Percentiles rank a stretch among this genome's conserved stretches.
These are phyloP conservation scores for Pelochelys cantorii DNA, from an alignment of 2,797 vertebrate species.

Conservation along the genomic window DNA sequence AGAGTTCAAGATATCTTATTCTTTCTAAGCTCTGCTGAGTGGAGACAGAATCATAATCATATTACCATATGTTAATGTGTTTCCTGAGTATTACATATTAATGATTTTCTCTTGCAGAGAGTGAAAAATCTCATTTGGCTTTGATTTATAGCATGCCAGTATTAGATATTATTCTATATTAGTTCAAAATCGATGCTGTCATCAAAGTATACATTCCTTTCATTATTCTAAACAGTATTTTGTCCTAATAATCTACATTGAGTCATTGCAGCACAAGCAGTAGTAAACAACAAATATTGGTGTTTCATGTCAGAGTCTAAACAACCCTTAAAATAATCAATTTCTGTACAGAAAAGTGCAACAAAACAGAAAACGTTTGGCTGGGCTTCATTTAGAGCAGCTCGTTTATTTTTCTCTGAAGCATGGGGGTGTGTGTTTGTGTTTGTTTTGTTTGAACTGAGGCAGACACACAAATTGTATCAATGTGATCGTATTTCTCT, in stretches of 20 bases:
- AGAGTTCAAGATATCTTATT: not conserved
- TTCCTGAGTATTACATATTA: constrained; percentile 27
- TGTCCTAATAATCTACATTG: constrained; percentile 49
- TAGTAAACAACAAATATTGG: constrained; percentile 63
- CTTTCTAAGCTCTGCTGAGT: not conserved
- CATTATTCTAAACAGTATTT: constrained; percentile 68
- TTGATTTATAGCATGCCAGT: constrained; percentile 30
- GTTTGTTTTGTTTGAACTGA: not conserved
- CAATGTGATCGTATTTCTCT: not conserved
- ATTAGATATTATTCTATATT: constrained; percentile 28
- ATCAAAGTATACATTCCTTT: constrained; percentile 55
- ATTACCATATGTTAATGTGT: not conserved
- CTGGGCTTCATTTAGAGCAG: constrained; percentile 51
- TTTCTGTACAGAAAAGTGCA: constrained; percentile 30
- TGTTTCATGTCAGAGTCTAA: constrained; percentile 60
- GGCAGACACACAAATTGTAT: not conserved
- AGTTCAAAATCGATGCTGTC: constrained; percentile 62
- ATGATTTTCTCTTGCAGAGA: constrained; percentile 45
- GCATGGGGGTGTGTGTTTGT: not conserved
- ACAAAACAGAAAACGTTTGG: constrained; percentile 45
- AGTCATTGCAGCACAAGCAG: constrained; percentile 57
- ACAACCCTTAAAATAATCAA: constrained; percentile 27
- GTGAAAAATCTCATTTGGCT: constrained; percentile 50
- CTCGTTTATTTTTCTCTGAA: constrained; percentile 30
- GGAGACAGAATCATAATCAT: not conserved